Evolutionary conservation across 37 sponge, comb jelly and placozoan species (phyloP).

Genomic region (Beroe ovata): DNA sequence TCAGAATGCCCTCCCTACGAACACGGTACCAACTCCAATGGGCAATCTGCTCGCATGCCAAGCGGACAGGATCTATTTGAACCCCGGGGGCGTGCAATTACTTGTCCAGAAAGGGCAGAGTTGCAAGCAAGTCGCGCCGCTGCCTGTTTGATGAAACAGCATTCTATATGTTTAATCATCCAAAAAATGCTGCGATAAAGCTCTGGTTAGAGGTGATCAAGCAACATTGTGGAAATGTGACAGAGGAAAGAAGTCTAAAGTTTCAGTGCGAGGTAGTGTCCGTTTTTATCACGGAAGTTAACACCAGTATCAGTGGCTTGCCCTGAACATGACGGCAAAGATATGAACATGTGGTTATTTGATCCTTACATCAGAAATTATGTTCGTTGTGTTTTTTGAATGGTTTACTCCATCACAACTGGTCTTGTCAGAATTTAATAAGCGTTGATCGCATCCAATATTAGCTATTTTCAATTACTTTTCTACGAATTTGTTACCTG

Average conservation of each 20-base stretch:
- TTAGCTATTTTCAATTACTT: no score
- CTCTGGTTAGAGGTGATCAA: not conserved
- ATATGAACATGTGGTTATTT: constrained; percentile 4
- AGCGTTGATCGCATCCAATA: no score
- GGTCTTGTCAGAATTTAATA: no score
- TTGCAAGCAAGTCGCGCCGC: constrained; percentile 12
- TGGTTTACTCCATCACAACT: no score
- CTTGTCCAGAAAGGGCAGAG: constrained; percentile 26
- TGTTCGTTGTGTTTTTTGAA: constrained; percentile 47
- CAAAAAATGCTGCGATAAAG: constrained; percentile 9
- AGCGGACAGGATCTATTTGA: constrained; percentile 16
- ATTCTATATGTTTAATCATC: not conserved
- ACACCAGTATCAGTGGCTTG: constrained; percentile 41
- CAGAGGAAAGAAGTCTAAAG: not conserved
- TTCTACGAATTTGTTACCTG: no score
- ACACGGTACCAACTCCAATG: not conserved
- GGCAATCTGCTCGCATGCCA: not conserved
- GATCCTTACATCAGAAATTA: not conserved
- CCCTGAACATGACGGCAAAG: not conserved
- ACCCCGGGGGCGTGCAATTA: constrained; percentile 18
- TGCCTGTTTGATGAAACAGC: constrained; percentile 19
- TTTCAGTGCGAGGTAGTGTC: not conserved
- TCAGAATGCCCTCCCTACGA: no score
- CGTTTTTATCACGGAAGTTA: not conserved
- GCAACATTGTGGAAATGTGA: not conserved